Conservation (phyloP, 2,113 vertebrate genomes). For the Lontra canadensis region DNA sequence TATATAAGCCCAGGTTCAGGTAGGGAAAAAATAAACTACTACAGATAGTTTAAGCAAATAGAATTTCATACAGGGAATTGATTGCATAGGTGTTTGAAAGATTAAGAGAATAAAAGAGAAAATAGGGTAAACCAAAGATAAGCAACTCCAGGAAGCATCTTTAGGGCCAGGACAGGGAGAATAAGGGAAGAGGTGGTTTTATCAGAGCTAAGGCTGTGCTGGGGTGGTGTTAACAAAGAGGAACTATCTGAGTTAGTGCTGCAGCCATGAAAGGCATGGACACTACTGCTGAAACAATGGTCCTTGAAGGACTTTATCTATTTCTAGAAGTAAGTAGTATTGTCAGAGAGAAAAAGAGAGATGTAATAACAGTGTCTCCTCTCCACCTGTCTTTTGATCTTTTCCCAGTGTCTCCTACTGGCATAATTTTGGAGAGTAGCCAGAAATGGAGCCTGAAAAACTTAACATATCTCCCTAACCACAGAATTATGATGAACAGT, state of each 20-base stretch:
- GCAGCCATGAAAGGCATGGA: no score
- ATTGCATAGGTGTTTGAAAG: neutral
- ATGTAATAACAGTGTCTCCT: neutral
- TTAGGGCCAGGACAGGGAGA: rapidly evolving
- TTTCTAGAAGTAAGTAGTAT: neutral
- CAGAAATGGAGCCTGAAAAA: neutral
- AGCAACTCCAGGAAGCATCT: neutral
- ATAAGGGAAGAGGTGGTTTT: neutral
- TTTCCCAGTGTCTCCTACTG: neutral
- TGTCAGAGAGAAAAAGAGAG: neutral
- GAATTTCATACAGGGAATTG: neutral
- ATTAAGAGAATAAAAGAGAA: neutral
- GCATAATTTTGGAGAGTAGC: neutral
- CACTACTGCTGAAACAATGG: neutral
- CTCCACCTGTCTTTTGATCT: neutral
- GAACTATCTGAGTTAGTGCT: neutral
- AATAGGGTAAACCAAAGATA: neutral
- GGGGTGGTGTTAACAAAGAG: neutral
- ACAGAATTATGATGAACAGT: neutral
- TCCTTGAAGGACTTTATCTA: neutral
- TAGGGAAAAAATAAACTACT: conserved; percentile 8
- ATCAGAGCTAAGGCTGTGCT: neutral
- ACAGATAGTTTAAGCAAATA: neutral
- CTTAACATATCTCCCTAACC: neutral
- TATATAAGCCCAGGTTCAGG: neutral